phyloP scores from a whole-genome alignment of 2,888 invertebrate species.

The Meliscaeva auricollis region DNA sequence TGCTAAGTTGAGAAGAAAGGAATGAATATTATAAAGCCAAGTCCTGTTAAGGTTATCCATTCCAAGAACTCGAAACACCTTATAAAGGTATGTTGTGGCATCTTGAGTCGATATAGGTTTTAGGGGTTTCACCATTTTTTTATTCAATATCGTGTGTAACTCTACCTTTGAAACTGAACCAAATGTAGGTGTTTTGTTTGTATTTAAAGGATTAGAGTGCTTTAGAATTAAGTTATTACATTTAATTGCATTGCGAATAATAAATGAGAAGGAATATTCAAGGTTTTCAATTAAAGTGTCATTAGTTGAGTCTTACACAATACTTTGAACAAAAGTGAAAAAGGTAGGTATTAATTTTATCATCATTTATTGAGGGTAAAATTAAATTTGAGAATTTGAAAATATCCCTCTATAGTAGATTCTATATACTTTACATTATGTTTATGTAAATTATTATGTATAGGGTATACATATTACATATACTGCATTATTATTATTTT shows the following conservation, averaged over 20 bases:
- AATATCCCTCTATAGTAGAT: too few species aligned
- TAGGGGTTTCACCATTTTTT: slow-evolving; percentile 5
- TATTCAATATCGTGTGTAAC: background rate
- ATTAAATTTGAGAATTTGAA: too few species aligned
- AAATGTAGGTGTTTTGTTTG: too few species aligned
- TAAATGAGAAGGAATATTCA: background rate
- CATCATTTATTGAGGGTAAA: too few species aligned
- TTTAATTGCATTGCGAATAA: background rate
- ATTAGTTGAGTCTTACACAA: slow-evolving; percentile 4
- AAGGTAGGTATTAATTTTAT: too few species aligned
- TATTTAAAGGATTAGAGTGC: slow-evolving; percentile 24
- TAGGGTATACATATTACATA: too few species aligned
- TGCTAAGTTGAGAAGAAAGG: slow-evolving; percentile 32
- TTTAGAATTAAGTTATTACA: slow-evolving; percentile 16
- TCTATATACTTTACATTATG: too few species aligned
- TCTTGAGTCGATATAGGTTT: slow-evolving; percentile 35
- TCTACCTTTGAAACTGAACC: background rate
- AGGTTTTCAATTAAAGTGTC: background rate
- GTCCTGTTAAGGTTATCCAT: slow-evolving; percentile 58
- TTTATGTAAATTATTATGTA: too few species aligned
- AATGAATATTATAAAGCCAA: slow-evolving; percentile 49
- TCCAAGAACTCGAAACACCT: slow-evolving; percentile 44
- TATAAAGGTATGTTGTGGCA: slow-evolving; percentile 38
- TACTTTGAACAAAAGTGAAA: background rate
- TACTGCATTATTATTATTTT: too few species aligned